A percentile compares a stretch with the other conserved stretches of the same genome.
Conservation (phyloP, 1,140 invertebrate species). For the Drosophila leontia region DNA sequence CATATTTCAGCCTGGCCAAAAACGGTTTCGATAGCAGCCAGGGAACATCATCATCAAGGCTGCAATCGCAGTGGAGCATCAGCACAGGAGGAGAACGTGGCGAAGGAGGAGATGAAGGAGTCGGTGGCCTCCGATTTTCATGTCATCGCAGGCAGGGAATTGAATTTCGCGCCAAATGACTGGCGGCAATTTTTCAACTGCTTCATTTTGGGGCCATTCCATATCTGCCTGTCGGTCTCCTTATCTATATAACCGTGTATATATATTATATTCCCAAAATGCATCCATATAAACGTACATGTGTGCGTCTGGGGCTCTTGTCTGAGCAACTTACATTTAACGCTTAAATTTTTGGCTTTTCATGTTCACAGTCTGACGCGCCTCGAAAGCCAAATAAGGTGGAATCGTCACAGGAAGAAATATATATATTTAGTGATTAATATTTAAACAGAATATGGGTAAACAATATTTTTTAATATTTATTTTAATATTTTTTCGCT, state of each 20-base stretch:
- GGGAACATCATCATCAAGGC: conserved; percentile 64
- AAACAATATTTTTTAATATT: too few species aligned
- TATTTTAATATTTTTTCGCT: too few species aligned
- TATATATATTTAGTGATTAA: not conserved
- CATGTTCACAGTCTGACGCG: conserved; percentile 80
- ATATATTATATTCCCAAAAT: conserved; percentile 24
- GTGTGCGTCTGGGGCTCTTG: conserved; percentile 30
- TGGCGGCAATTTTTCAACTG: conserved; percentile 77
- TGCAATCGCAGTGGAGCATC: conserved; percentile 25
- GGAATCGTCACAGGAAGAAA: conserved; percentile 8
- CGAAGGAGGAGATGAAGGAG: not conserved
- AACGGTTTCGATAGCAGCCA: conserved; percentile 61
- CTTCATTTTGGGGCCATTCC: conserved; percentile 64
- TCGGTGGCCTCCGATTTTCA: conserved; percentile 54
- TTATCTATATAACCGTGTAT: conserved; percentile 27
- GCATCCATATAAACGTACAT: conserved; percentile 29
- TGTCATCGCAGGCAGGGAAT: conserved; percentile 80
- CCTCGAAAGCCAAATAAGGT: conserved; percentile 56
- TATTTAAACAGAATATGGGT: not conserved
- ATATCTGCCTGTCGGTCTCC: conserved; percentile 54
- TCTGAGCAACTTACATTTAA: conserved; percentile 77
- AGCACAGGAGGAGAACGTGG: not conserved
- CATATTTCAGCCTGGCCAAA: conserved; percentile 51
- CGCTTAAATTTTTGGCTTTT: conserved; percentile 76
- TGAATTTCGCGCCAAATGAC: conserved; percentile 82